Evolutionary conservation across 2,888 invertebrate genomes (phyloP).

Genomic region (Yponomeuta sedellus): DNA sequence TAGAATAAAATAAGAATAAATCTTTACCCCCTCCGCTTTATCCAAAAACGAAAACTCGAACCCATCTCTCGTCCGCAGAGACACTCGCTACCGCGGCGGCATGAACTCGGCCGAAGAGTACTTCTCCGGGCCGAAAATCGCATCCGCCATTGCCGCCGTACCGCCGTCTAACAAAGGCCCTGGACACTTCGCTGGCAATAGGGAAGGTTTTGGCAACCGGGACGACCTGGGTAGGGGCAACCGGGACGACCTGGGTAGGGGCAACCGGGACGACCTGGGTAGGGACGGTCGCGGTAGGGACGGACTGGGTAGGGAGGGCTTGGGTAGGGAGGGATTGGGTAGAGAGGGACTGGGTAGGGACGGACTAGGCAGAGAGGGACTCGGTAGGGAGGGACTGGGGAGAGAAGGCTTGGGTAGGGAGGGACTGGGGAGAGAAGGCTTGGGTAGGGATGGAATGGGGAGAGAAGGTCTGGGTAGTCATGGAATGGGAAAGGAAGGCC

Average conservation of each 20-base stretch:
- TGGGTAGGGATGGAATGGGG: not conserved
- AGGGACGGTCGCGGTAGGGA: not conserved
- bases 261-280: not conserved
- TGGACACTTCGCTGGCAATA: not conserved
- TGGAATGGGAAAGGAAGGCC: not conserved
- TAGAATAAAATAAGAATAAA: too few species aligned
- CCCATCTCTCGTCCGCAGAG: not conserved
- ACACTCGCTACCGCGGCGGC: slow-evolving; percentile 9
- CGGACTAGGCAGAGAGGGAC: too few species aligned
- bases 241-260: too few species aligned
- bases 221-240: not conserved
- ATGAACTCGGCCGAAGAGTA: slow-evolving; percentile 35
- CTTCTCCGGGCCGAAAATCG: slow-evolving; percentile 23
- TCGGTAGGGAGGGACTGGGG: too few species aligned
- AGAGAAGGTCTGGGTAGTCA: not conserved
- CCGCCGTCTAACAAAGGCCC: slow-evolving; percentile 15
- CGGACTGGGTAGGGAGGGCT: too few species aligned
- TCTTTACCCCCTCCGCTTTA: too few species aligned
- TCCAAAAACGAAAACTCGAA: too few species aligned
- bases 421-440: slow-evolving; percentile 12
- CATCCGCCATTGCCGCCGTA: not conserved
- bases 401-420: too few species aligned
- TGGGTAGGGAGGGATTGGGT: too few species aligned
- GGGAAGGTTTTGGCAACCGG: not conserved
- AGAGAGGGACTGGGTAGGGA: too few species aligned